Base-by-base conservation (phyloP, 2,797 vertebrate genomes). In the Enteromius paludinosus region DNA sequence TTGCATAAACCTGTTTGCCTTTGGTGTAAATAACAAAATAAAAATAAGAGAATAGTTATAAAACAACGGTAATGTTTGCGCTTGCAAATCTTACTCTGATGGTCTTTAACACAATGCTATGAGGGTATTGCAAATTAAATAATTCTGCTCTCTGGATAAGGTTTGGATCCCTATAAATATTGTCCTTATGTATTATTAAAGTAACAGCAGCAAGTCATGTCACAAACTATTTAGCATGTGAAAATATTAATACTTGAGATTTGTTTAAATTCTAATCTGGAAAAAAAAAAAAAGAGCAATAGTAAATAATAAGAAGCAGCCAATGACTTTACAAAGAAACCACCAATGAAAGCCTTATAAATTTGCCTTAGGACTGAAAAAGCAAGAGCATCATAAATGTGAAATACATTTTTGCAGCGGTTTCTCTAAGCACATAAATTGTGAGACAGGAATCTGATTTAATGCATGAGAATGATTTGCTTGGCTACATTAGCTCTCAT, bases 401-500 rank as follows among this genome's bases (percentile, higher is more conserved):
- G 79, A 86, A 4, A 88, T 77, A 38, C 83, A 81, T 80, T 15
- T 41, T 47, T 64, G 61, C 78, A 68, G 87, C 79, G 54, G 80
- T 47, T 85, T 85, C 75, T 78, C 73, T 30, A 47, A 61, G 82
- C 11, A 61, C 52, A 79, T 70, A 59, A 81, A 81, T 74, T 73
- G 20, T 69, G 68, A 89, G 68, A 85, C 81, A 87, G 0, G 2
- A 68, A 79, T 89, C 81, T 41, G 69, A 90, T 88, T 88, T 88
- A 87, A 87, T 83, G 74, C 84, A 78, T 88, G 82, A 61, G 71
- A 85, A 64, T 87, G 83, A 85, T 86, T 88, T 65, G 86, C 54
- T 65, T 43, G 84, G 80, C 70, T 81, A 86, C 88, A 91, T 91
- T 88, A 89, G 90, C 49, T 79, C 79, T 84, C 52, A 89, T 84